phyloP scores from a whole-genome alignment of 2,113 vertebrate genomes.

The Perca schrenkii region DNA sequence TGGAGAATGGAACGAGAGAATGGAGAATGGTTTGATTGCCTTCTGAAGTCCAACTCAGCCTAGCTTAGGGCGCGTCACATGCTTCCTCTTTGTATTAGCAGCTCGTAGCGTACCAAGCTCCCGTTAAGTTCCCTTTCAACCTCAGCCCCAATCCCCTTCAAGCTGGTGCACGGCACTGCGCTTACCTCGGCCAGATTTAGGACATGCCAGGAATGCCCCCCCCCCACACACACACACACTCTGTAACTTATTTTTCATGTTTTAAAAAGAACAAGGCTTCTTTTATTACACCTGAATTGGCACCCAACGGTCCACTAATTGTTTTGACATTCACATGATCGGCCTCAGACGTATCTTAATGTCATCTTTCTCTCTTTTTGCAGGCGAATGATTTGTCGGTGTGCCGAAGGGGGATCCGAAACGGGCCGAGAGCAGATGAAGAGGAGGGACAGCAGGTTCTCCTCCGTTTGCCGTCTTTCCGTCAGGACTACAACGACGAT shows the following conservation, averaged over 20 bases:
- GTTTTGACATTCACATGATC: constrained; percentile 56
- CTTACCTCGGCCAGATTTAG: constrained; percentile 48
- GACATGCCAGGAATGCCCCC: constrained; percentile 13
- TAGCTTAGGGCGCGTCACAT: constrained; percentile 83
- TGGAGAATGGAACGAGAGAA: constrained; percentile 39
- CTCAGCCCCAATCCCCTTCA: constrained; percentile 78
- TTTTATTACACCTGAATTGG: constrained; percentile 33
- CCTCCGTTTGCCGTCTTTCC: neutral
- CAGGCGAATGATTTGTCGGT: constrained; percentile 40
- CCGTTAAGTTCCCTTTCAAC: constrained; percentile 71
- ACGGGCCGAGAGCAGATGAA: neutral
- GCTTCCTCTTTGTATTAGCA: constrained; percentile 84
- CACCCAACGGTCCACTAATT: constrained; percentile 29
- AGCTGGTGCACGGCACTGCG: constrained; percentile 34
- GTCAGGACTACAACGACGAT: constrained; percentile 21
- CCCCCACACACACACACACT: no score
- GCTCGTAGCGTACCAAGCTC: constrained; percentile 81
- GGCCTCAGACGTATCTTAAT: constrained; percentile 29
- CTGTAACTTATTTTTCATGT: constrained; percentile 29
- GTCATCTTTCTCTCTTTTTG: constrained; percentile 21
- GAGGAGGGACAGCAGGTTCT: neutral
- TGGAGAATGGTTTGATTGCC: constrained; percentile 24
- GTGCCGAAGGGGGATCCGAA: neutral
- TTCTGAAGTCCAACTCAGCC: constrained; percentile 65
- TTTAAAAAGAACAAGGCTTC: constrained; percentile 15